A percentile compares a stretch with the other conserved stretches of the same genome.
Conservation (phyloP, 2,113 vertebrate species). For the Poicephalus gulielmi region DNA sequence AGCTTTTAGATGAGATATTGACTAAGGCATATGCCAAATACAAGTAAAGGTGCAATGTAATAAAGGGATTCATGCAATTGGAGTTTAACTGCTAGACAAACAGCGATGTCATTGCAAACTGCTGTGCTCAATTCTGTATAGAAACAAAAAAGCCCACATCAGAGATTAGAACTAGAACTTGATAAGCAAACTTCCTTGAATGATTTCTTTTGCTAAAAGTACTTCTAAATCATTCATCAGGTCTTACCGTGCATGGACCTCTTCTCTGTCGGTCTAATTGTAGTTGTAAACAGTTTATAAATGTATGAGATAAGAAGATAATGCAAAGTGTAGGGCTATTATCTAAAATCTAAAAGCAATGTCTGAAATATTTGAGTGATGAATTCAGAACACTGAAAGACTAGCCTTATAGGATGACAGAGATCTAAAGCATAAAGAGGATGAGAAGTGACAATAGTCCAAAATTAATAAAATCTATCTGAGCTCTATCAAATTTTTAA, state of each 20-base stretch:
- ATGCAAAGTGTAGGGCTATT: background rate
- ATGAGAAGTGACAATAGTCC: background rate
- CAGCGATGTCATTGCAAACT: background rate
- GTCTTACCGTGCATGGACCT: background rate
- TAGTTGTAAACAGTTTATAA: background rate
- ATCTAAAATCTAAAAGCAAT: background rate
- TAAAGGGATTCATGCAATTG: background rate
- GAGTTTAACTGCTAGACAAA: background rate
- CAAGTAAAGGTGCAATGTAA: background rate
- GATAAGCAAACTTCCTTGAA: background rate
- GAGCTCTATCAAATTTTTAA: background rate
- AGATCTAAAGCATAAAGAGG: background rate
- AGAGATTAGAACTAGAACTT: background rate
- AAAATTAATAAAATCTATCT: background rate
- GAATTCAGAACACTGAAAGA: background rate
- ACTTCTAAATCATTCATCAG: slow-evolving; percentile 11
- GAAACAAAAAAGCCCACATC: background rate
- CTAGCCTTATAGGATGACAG: background rate
- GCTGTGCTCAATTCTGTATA: background rate
- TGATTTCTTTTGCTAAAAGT: background rate
- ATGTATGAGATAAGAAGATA: background rate
- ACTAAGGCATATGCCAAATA: background rate
- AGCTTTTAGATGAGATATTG: slow-evolving; percentile 11
- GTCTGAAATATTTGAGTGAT: background rate
- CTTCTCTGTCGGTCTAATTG: background rate